Evolutionary conservation across 1,140 invertebrate species (phyloP), one percentile per base, ranked within the genome.

Genomic region (Thaumatotibia leucotreta): DNA sequence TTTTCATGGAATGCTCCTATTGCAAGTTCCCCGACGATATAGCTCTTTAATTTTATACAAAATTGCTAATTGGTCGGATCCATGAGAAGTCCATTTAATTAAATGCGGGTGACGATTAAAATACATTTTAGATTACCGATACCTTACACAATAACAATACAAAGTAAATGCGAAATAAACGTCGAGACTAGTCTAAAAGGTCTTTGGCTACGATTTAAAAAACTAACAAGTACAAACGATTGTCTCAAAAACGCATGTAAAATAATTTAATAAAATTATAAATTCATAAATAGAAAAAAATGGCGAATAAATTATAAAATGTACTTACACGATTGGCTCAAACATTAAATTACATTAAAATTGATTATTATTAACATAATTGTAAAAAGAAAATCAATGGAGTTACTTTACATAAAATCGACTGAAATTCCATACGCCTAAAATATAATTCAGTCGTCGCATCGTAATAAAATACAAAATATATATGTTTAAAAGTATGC

Each of bases 131-230:
- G 73, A 76, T 64, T 64, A 39, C 33, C 39, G 33, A 27, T 49
- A 45, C 23, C 52, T 9, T 20, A 20, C 10, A 14, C 22, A n/a
- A n/a, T 24, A 24, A 23, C n/a, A 58, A 58, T 58, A 58, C 52
- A 63, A 22, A 27, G 22, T 79, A 83, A 87, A 84, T 83, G 80
- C 81, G 70, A 76, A 82, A 82, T 8, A 83, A 79, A 74, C 54
- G 68, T 72, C 72, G 70, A 83, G 87, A 89, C 87, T 89, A 89
- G 87, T 72, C 69, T 73, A 76, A 70, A 76, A 82, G 69, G 76
- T 89, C 87, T 89, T 89, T 89, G 87, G 85, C 80, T 80, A 83
- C 72, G 79, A 80, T 83, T 74, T 23, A 66, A 67, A 67, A 58
- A 29, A 58, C 52, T 58, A 58, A 23, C 24, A 27, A 58, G 14